A percentile compares a stretch with the other conserved stretches of the same genome.
These are phyloP conservation scores for Aleiodes sp. DNA, from an alignment of 1,140 invertebrate species.

Conservation along the genomic window DNA sequence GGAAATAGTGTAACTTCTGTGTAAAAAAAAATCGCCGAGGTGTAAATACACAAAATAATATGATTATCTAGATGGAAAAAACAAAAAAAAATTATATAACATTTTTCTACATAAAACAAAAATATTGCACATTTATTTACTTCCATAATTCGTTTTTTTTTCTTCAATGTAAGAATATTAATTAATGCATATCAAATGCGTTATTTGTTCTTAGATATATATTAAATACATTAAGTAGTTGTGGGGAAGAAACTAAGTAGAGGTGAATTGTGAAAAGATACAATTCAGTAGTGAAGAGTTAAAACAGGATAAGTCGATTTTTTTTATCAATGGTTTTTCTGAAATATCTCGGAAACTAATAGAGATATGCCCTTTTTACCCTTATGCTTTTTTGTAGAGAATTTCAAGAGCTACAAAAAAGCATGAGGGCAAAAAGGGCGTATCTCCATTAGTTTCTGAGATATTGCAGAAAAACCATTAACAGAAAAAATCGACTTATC, in stretches of 20 bases:
- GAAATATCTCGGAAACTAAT: too few species aligned
- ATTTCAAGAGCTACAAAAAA: too few species aligned
- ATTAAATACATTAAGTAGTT: neutral
- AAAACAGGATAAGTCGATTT: neutral
- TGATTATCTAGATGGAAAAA: neutral
- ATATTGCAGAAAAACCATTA: too few species aligned
- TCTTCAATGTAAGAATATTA: neutral
- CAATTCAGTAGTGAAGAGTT: neutral
- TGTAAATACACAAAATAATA: constrained; percentile 30
- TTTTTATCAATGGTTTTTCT: neutral
- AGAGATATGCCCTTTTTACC: too few species aligned
- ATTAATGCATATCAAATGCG: neutral
- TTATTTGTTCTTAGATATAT: neutral
- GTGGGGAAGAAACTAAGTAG: neutral
- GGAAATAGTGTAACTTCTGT: neutral
- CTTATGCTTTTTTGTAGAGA: too few species aligned
- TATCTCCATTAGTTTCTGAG: too few species aligned
- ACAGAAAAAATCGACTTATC: too few species aligned
- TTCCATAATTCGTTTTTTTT: neutral
- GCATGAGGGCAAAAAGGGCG: too few species aligned
- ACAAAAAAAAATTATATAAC: constrained; percentile 29
- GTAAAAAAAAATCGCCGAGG: neutral
- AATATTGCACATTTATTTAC: constrained; percentile 5
- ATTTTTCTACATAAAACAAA: constrained; percentile 25
- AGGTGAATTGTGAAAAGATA: neutral